Evolutionary conservation across 2,888 invertebrate species (phyloP).

Genomic region (Phymatocera aterrima): DNA sequence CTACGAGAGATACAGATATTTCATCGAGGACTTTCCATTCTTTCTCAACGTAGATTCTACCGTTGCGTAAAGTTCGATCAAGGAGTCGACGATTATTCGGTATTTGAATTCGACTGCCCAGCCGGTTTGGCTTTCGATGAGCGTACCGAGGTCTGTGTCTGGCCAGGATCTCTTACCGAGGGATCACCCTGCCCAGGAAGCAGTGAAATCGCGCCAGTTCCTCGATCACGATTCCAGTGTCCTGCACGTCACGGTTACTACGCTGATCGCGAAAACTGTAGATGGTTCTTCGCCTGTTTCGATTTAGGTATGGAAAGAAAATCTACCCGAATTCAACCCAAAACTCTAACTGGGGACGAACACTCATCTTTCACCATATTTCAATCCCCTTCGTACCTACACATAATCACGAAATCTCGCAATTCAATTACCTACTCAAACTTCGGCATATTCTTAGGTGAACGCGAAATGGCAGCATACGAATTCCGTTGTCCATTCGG

Average conservation of each 20-base stretch:
- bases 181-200: conserved; percentile 86
- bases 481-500: conserved; percentile 90
- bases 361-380: neutral
- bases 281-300: conserved; percentile 90
- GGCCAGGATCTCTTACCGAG: conserved; percentile 85
- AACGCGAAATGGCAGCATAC: conserved; percentile 79
- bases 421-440: neutral
- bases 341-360: neutral
- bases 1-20: neutral
- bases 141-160: conserved; percentile 86
- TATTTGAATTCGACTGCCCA: conserved; percentile 89
- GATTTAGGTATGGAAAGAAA: conserved; percentile 81
- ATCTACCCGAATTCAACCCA: too few relatives aligned
- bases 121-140: conserved; percentile 87
- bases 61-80: conserved; percentile 89
- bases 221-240: conserved; percentile 82
- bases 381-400: neutral
- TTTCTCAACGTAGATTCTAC: conserved; percentile 78
- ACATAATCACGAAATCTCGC: neutral
- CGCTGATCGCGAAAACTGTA: conserved; percentile 88
- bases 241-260: conserved; percentile 84
- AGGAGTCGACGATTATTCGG: conserved; percentile 84
- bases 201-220: conserved; percentile 87
- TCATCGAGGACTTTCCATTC: conserved; percentile 46
- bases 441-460: conserved; percentile 61